Percentiles rank a stretch among this genome's conserved stretches.
phyloP scores from a whole-genome alignment of 2,113 vertebrate genomes.

The Ophthalmolycus amberensis region DNA sequence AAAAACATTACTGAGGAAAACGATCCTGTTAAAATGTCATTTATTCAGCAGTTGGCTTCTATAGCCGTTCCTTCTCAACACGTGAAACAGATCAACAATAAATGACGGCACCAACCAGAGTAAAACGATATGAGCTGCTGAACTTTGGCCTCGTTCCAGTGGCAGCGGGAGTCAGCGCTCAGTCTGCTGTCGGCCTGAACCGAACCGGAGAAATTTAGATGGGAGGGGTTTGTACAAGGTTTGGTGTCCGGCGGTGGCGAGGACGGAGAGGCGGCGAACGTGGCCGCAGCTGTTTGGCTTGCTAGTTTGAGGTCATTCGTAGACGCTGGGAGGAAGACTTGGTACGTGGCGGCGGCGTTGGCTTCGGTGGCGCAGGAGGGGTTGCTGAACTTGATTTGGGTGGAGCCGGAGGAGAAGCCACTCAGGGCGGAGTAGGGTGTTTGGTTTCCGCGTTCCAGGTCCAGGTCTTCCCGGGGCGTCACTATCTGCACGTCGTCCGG shows the following conservation, averaged over 20 bases:
- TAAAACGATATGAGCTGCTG: slow-evolving; percentile 73
- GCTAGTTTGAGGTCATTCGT: slow-evolving; percentile 2
- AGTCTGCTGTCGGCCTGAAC: slow-evolving; percentile 15
- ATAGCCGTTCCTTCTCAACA: no score
- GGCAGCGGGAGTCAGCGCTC: slow-evolving; percentile 47
- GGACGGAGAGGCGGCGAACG: slow-evolving; percentile 7
- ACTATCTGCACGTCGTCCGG: slow-evolving; percentile 19
- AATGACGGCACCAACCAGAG: slow-evolving; percentile 48
- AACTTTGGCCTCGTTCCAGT: slow-evolving; percentile 71
- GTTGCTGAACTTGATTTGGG: slow-evolving; percentile 1
- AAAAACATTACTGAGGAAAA: no score
- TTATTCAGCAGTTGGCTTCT: no score
- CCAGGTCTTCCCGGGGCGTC: slow-evolving; percentile 27
- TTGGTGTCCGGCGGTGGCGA: slow-evolving; percentile 21
- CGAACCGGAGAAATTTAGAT: neutral
- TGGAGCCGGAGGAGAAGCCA: slow-evolving; percentile 44
- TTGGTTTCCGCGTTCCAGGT: slow-evolving; percentile 18
- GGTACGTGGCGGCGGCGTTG: neutral
- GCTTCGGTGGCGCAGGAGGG: neutral
- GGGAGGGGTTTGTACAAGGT: neutral
- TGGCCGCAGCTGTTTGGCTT: neutral
- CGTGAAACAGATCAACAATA: neutral
- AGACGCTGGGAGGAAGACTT: slow-evolving; percentile 21
- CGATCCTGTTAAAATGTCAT: no score
- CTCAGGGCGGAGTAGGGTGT: slow-evolving; percentile 19